A percentile compares a stretch with the other conserved stretches of the same genome.
Conservation (phyloP, 2,113 vertebrate species). For the Grallaria varia region DNA sequence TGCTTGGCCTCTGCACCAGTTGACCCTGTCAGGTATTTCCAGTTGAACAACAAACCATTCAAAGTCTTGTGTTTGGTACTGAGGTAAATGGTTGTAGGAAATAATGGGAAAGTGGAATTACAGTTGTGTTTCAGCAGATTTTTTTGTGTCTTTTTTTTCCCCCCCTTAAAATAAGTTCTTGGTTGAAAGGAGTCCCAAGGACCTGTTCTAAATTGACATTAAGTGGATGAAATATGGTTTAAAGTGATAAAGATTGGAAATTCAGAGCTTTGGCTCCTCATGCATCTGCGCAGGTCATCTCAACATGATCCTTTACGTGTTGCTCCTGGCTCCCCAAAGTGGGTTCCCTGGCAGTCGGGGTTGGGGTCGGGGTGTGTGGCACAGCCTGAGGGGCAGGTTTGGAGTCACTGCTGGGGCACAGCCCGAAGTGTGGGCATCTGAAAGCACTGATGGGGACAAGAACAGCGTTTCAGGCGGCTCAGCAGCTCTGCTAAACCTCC, state of each 20-base stretch:
- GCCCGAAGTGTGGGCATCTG: not conserved
- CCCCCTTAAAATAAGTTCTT: not conserved
- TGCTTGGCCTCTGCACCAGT: not conserved
- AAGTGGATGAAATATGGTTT: not conserved
- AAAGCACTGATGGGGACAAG: not conserved
- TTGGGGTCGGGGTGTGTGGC: accelerated
- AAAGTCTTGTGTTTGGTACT: not conserved
- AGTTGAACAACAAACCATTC: not conserved
- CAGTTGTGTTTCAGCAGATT: not conserved
- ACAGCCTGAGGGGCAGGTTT: accelerated
- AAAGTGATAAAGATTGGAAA: not conserved
- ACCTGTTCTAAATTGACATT: not conserved
- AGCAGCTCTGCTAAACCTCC: not conserved
- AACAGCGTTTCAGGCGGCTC: not conserved
- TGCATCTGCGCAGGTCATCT: not conserved
- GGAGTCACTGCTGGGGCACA: not conserved
- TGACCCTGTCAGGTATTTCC: not conserved
- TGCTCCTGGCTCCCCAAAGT: not conserved
- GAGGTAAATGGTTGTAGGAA: not conserved
- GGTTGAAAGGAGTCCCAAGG: not conserved
- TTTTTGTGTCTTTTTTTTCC: not conserved
- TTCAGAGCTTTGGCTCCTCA: not conserved
- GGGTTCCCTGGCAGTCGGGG: not conserved
- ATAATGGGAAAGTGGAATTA: not conserved
- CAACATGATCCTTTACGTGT: not conserved